A percentile compares a stretch with the other conserved stretches of the same genome.
phyloP scores from a whole-genome alignment of 1,140 invertebrate genomes.

The Nixonia krombeini region DNA sequence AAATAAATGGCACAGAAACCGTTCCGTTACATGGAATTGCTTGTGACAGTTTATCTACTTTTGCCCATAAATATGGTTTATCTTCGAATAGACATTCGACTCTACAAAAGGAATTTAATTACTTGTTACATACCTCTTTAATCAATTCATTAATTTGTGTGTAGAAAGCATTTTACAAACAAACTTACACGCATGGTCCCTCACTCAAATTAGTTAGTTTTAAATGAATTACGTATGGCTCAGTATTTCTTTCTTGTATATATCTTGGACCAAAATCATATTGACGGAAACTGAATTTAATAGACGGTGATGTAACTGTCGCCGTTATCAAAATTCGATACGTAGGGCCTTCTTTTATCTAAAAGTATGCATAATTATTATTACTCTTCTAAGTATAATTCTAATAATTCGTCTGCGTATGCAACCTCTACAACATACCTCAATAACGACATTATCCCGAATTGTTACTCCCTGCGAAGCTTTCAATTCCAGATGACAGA shows the following conservation, averaged over 20 bases:
- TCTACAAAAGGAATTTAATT: too few relatives aligned
- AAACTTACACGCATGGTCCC: constrained; percentile 52
- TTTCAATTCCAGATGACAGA: constrained; percentile 32
- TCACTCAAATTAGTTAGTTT: constrained; percentile 60
- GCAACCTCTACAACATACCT: constrained; percentile 46
- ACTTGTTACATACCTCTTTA: too few relatives aligned
- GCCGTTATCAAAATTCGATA: constrained; percentile 61
- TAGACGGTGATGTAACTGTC: constrained; percentile 34
- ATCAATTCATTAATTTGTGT: background rate
- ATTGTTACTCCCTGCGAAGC: constrained; percentile 30
- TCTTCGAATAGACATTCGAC: constrained; percentile 57
- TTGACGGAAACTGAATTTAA: constrained; percentile 61
- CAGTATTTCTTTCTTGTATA: constrained; percentile 49
- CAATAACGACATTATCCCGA: constrained; percentile 44
- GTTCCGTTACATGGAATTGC: constrained; percentile 44
- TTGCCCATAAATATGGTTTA: constrained; percentile 52
- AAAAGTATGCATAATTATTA: constrained; percentile 3
- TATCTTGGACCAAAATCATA: constrained; percentile 69
- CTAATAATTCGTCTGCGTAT: background rate
- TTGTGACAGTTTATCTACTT: constrained; percentile 32
- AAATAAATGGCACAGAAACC: constrained; percentile 56
- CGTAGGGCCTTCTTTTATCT: constrained; percentile 65
- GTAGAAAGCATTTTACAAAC: too few relatives aligned
- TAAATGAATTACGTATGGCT: constrained; percentile 51
- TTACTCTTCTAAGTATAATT: constrained; percentile 8